Evolutionary conservation across 2,113 vertebrate genomes (phyloP), one percentile per base, ranked within the genome.

Genomic region (Dasyprocta punctata): DNA sequence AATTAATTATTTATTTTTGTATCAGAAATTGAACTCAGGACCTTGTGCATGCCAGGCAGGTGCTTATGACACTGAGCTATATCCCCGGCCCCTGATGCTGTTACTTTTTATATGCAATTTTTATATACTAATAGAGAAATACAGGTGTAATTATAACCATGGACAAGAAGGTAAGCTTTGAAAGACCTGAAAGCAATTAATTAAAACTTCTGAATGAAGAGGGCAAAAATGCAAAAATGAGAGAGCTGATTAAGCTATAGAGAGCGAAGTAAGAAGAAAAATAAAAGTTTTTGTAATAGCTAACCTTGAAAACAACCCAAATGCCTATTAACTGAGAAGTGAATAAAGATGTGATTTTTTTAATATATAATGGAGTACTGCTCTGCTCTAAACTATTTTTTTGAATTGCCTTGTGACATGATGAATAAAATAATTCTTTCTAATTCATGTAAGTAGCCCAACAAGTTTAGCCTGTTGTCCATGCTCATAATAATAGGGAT

Each of bases 71-170:
- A 4, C 54, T 54, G 54, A 54, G 54, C 54, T 54, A 54, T 54
- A 16, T 54, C 14, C 54, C 14, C 14, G 14, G 52, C 12, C 52
- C 14, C 52, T 16, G 52, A 54, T 54, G 52, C 14, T 54, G 52
- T 4, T 54, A n/a, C n/a, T n/a, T 49, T 49, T 49, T 49, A 49
- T 49, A 8, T 8, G 8, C 47, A 56, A 19, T 69, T 73, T 60
- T 78, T 13, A 83, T 41, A 69, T 41, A 13, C 41, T 58, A 85
- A 78, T 38, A 95, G 63, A 86, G 78, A 97, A 94, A 94, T 19
- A 58, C 10, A 61, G 30, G 5, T 71, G 17, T 92, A 44, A 94
- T 92, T 94, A 85, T 4, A 44, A 24, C 20, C 69, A 1, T 67
- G 56, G 36, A 9, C 81, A n/a, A 69, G 58, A 95, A 77, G 16